Evolutionary conservation across 2,888 invertebrate species (phyloP).

Genomic region (Pemphredon lugubris): DNA sequence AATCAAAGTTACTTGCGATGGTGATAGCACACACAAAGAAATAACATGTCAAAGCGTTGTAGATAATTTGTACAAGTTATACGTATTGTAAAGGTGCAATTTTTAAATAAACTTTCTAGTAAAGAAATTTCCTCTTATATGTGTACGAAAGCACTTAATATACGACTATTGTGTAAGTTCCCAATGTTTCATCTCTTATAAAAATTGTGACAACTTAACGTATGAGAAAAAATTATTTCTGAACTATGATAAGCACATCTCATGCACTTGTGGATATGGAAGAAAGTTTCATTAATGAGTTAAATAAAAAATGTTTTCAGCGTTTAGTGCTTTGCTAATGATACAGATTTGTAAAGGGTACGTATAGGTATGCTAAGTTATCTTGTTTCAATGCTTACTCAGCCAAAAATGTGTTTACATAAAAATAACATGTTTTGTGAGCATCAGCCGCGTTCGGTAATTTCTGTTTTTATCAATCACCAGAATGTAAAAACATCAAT

Average conservation of each 20-base stretch:
- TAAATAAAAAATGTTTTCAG: background rate
- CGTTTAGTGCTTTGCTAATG: slow-evolving; percentile 8
- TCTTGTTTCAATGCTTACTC: slow-evolving; percentile 47
- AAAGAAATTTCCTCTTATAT: no score
- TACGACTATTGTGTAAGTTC: no score
- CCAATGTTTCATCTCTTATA: background rate
- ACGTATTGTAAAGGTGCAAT: no score
- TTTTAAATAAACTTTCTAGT: no score
- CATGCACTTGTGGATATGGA: slow-evolving; percentile 53
- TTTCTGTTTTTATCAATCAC: background rate
- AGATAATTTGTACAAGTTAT: no score
- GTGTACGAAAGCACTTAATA: no score
- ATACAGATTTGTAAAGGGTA: no score
- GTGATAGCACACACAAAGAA: background rate
- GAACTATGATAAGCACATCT: slow-evolving; percentile 47
- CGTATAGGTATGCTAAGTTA: slow-evolving; percentile 24
- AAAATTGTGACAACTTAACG: background rate
- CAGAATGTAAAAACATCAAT: background rate
- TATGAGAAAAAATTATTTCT: slow-evolving; percentile 4
- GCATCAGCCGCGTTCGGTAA: slow-evolving; percentile 44
- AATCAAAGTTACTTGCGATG: background rate
- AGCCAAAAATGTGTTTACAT: slow-evolving; percentile 51
- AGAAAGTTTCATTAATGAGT: no score
- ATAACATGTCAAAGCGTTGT: no score
- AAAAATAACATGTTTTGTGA: slow-evolving; percentile 23